Base-by-base conservation (phyloP, 2,113 vertebrate genomes). In the Maccullochella peelii region DNA sequence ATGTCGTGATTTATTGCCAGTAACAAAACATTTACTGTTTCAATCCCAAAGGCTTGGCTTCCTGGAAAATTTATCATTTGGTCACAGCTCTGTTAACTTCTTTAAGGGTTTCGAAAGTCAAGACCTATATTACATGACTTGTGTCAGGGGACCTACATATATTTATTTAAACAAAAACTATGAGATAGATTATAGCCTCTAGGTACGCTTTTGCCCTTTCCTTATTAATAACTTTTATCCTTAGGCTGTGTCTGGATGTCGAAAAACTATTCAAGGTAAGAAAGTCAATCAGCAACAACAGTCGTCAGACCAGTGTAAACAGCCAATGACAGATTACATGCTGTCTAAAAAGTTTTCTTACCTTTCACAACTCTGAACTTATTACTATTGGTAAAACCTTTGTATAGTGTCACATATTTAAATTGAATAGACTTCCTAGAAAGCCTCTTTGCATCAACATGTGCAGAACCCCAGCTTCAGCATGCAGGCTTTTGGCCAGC, bases 1-100 rank as follows among this genome's bases (percentile, higher is more conserved):
- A 91, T 91, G 82, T 77, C 23, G 68, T 93, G 92, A 94, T 93
- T 94, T 95, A 93, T 80, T 70, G 84, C 62, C 84, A 68, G 88
- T 88, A 91, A 90, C 76, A 87, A 91, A 87, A 89, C 83, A 84
- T 78, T 88, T 86, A 87, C 74, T 77, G 86, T 82, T 92, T 88
- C 52, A 42, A 57, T 77, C 77, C 89, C 80, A 82, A 80, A 91
- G 73, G 86, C 82, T 80, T 74, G 73, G 81, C 82, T 90, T 94
- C 86, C 83, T 88, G 86, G 89, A 91, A 90, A 91, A 88, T 87
- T 54, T 79, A 87, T 66, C 49, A 75, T 86, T 88, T 89, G 73
- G 90, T 91, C 77, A 86, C 66, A 73, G 77, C 79, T 76, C 73
- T 73, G 83, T 77, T 74, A 74, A 79, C 76, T 66, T 83, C 40